These are phyloP conservation scores for Siniperca obscura DNA, from an alignment of 2,797 vertebrate species.

Conservation along the genomic window DNA sequence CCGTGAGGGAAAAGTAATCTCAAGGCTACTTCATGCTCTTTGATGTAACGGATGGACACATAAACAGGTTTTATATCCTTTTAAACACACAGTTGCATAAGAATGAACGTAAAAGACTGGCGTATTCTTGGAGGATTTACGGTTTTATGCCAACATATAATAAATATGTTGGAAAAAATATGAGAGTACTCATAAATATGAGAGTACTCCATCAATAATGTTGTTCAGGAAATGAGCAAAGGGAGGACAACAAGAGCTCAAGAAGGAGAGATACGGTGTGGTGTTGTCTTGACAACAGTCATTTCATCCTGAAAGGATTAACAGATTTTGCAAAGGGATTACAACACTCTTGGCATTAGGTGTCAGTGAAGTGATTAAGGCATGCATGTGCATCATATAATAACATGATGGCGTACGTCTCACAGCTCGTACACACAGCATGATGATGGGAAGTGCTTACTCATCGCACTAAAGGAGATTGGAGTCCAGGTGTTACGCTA, in stretches of 20 bases:
- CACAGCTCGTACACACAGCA: background rate
- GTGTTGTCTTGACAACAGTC: conserved; percentile 68
- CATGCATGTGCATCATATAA: conserved; percentile 8
- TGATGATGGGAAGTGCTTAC: conserved; percentile 31
- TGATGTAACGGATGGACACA: conserved; percentile 49
- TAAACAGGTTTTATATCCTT: conserved; percentile 43
- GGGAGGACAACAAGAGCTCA: conserved; percentile 33
- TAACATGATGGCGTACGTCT: background rate
- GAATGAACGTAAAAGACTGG: conserved; percentile 18
- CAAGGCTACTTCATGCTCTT: conserved; percentile 20
- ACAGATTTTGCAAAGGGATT: conserved; percentile 60
- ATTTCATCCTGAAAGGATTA: conserved; percentile 64
- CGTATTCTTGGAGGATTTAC: conserved; percentile 31
- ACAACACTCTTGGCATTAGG: conserved; percentile 14
- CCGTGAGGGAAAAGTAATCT: conserved; percentile 28
- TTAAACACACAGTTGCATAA: conserved; percentile 47
- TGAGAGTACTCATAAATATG: too few species aligned
- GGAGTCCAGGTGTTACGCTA: conserved; percentile 19
- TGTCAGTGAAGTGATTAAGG: conserved; percentile 2
- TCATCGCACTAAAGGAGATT: conserved; percentile 34
- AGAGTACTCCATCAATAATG: conserved; percentile 62
- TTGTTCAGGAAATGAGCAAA: conserved; percentile 63
- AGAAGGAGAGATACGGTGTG: conserved; percentile 21
- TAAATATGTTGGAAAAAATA: too few species aligned
- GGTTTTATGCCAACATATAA: conserved; percentile 48